Base-by-base conservation (phyloP, 2,797 vertebrate genomes). In the Threskiornis aethiopicus region DNA sequence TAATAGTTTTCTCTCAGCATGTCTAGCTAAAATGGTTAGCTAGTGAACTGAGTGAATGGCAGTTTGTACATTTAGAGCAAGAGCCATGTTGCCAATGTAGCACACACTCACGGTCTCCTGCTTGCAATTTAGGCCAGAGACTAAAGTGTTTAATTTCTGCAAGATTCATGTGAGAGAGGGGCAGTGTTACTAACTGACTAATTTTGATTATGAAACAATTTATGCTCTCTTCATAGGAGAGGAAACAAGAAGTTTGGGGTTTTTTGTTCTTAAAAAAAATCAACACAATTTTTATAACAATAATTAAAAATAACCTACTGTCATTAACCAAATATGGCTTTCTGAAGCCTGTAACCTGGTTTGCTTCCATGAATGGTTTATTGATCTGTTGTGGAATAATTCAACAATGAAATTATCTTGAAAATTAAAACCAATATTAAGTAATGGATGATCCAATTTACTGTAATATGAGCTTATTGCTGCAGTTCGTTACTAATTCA, bases 381-480 rank as follows among this genome's bases (percentile, higher is more conserved):
- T 94, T 93, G 77, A 96, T 95, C 25, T 62, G 21, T 67, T 96
- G n/a, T 72, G 89, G 46, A 96, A 35, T 64, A 95, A 95, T 87
- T 96, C 72, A 94, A 54, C 51, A 89, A 37, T 71, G 57, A 96
- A 94, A 90, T 96, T 89, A 92, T 96, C 69, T 91, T 94, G 70
- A 96, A 97, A 97, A 97, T 94, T 96, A 93, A 96, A 97, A 92
- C 9, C 71, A 82, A 10, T 96, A 84, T 69, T 80, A 92, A 91
- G 62, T 91, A 97, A 96, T 55, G 65, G 91, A 91, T 97, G 76
- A 87, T 94, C 86, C 84, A 61, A 51, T 87, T 97, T 94, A 89
- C 84, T 95, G 25, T 83, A 79, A 65, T 39, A 75, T 35, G 35
- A 93, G 17, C 35, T 92, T 97, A 80, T 84, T 85, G 28, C 24